Percentiles rank a stretch among this genome's conserved stretches.
Evolutionary conservation across 1,140 invertebrate species (phyloP).

Genomic region (Panagrolaimus sp.): DNA sequence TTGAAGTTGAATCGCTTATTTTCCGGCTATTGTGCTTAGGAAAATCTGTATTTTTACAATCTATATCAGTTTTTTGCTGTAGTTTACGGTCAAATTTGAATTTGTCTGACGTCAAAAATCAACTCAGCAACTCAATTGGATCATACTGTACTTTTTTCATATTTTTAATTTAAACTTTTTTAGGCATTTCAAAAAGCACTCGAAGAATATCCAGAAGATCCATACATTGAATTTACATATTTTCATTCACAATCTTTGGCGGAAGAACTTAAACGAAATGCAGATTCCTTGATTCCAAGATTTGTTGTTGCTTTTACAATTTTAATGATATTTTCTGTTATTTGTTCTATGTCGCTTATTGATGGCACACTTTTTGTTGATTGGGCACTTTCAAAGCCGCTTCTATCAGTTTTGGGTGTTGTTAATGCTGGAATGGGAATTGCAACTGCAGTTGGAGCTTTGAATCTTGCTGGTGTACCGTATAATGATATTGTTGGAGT

Average conservation of each 20-base stretch:
- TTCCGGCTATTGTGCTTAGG: too few species aligned
- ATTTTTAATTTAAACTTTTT: too few species aligned
- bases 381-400: constrained; percentile 56
- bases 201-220: constrained; percentile 40
- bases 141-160: too few species aligned
- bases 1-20: too few species aligned
- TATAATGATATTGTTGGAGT: constrained; percentile 59
- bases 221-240: constrained; percentile 51
- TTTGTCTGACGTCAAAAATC: too few species aligned
- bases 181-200: constrained; percentile 49
- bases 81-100: too few species aligned
- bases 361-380: constrained; percentile 47
- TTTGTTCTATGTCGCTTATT: constrained; percentile 52
- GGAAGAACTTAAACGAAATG: constrained; percentile 55
- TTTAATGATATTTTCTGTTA: constrained; percentile 48
- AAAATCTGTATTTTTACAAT: too few species aligned
- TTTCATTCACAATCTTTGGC: constrained; percentile 53
- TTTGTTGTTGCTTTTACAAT: constrained; percentile 52
- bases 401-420: constrained; percentile 64
- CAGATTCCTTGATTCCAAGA: constrained; percentile 50
- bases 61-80: too few species aligned
- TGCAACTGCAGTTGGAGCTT: constrained; percentile 77
- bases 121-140: too few species aligned
- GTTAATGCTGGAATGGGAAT: constrained; percentile 82
- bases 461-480: constrained; percentile 75